These are phyloP conservation scores for Hipparchia sbordonii DNA, from an alignment of 2,888 invertebrate genomes.

Conservation along the genomic window DNA sequence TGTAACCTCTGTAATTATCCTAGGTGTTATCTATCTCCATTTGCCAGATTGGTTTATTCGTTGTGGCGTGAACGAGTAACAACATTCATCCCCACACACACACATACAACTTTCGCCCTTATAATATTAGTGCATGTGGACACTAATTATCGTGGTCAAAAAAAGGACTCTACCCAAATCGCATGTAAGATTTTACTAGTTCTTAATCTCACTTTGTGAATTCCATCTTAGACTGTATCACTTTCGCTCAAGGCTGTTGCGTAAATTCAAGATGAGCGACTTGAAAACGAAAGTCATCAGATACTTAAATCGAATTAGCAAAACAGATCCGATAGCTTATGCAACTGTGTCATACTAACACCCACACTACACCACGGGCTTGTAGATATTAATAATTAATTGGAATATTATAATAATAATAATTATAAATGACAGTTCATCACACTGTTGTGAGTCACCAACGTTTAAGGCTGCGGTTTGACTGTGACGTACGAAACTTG, in stretches of 20 bases:
- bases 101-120: neutral
- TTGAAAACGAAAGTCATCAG: constrained; percentile 21
- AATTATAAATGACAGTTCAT: constrained; percentile 29
- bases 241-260: constrained; percentile 9
- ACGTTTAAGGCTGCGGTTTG: constrained; percentile 12
- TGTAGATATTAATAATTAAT: constrained; percentile 22
- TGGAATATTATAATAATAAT: constrained; percentile 33
- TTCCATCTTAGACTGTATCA: neutral
- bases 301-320: constrained; percentile 17
- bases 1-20: neutral
- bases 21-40: neutral
- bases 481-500: neutral
- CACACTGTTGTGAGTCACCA: constrained; percentile 17
- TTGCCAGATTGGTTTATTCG: neutral
- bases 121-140: neutral
- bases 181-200: neutral
- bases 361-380: constrained; percentile 10
- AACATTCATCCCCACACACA: neutral
- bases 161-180: neutral
- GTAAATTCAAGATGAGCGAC: constrained; percentile 15
- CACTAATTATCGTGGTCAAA: too few species aligned
- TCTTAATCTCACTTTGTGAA: neutral
- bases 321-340: constrained; percentile 6
- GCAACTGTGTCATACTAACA: constrained; percentile 10
- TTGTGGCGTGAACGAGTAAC: neutral